A percentile compares a stretch with the other conserved stretches of the same genome.
phyloP scores from a whole-genome alignment of 2,888 invertebrate species.

The Eledone cirrhosa region DNA sequence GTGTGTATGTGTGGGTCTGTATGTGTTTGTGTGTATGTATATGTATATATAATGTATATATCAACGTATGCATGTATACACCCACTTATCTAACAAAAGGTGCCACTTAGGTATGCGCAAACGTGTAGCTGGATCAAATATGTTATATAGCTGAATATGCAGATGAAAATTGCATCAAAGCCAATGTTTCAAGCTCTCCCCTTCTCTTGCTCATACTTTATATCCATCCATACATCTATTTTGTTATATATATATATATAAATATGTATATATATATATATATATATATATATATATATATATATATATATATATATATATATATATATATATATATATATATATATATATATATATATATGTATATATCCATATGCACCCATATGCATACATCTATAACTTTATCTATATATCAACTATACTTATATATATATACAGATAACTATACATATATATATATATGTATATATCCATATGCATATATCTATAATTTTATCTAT shows the following conservation, averaged over 20 bases:
- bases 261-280: not conserved
- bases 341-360: not conserved
- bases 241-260: not conserved
- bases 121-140: not conserved
- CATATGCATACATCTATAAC: not conserved
- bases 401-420: not conserved
- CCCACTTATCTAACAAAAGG: not conserved
- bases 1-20: not conserved
- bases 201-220: not conserved
- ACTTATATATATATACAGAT: not conserved
- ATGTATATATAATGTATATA: not conserved
- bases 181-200: no score
- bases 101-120: not conserved
- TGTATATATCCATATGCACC: not conserved
- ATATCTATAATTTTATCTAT: not conserved
- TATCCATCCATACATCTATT: not conserved
- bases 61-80: not conserved
- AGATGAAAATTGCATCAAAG: no score
- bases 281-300: constrained; percentile 16
- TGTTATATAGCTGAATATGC: not conserved
- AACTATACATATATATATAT: not conserved
- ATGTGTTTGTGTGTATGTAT: not conserved
- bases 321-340: constrained; percentile 18
- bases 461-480: not conserved
- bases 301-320: not conserved